phyloP scores from a whole-genome alignment of 2,113 vertebrate species.

The Stigmatopora argus region DNA sequence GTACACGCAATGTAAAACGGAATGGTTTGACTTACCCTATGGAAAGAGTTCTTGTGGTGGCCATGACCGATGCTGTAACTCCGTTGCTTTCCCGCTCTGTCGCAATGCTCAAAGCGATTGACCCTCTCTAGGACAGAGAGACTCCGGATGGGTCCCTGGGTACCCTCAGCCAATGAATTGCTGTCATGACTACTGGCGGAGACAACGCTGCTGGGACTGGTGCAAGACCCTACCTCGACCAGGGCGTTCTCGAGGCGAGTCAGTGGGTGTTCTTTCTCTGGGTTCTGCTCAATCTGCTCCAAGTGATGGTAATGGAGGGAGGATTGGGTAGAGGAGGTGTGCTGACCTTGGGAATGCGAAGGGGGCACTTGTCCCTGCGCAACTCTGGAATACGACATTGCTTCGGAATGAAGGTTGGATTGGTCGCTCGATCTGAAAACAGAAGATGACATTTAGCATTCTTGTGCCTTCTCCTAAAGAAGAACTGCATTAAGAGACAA shows the following conservation, averaged over 20 bases:
- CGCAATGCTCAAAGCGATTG: conserved; percentile 80
- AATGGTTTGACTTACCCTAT: conserved; percentile 27
- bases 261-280: conserved; percentile 59
- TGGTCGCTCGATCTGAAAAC: conserved; percentile 47
- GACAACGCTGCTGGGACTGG: conserved; percentile 37
- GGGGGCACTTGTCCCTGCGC: conserved; percentile 37
- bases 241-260: conserved; percentile 67
- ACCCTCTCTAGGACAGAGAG: conserved; percentile 90
- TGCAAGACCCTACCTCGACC: conserved; percentile 61
- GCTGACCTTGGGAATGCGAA: not conserved
- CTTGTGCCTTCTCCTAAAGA: not conserved
- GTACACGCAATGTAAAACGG: not conserved
- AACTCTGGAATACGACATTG: conserved; percentile 23
- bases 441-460: not conserved
- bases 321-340: conserved; percentile 31
- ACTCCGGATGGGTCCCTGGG: conserved; percentile 50
- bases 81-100: conserved; percentile 66
- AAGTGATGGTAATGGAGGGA: conserved; percentile 37
- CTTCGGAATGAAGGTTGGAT: conserved; percentile 42
- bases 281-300: conserved; percentile 29
- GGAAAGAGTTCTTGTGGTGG: conserved; percentile 33
- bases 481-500: not conserved
- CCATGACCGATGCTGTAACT: conserved; percentile 46
- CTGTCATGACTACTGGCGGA: conserved; percentile 41
- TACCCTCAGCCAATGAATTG: conserved; percentile 17